A percentile compares a stretch with the other conserved stretches of the same genome.
These are phyloP conservation scores for Linnaemya vulpina DNA, from an alignment of 2,888 invertebrate genomes.

Conservation along the genomic window DNA sequence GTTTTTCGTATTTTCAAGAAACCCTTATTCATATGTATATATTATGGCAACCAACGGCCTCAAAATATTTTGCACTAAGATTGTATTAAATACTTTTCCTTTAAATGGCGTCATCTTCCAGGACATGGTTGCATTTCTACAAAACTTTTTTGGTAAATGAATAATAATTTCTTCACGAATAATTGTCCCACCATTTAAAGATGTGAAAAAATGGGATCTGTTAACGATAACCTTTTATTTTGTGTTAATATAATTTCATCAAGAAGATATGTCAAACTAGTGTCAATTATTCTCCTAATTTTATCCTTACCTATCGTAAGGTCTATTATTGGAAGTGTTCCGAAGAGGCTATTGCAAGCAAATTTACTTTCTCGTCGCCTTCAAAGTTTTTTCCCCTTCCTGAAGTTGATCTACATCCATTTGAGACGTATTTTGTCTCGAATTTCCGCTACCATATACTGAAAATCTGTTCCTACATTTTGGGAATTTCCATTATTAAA, in stretches of 20 bases:
- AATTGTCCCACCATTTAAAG: constrained; percentile 44
- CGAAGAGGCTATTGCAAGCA: constrained; percentile 40
- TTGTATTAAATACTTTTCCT: constrained; percentile 26
- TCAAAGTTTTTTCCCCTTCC: no score
- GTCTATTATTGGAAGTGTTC: constrained; percentile 48
- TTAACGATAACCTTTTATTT: constrained; percentile 35
- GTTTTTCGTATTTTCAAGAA: background rate
- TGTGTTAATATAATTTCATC: constrained; percentile 45
- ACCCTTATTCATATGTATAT: constrained; percentile 27
- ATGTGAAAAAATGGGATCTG: constrained; percentile 32
- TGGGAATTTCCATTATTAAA: no score
- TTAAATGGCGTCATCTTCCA: constrained; percentile 55
- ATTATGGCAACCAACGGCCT: constrained; percentile 40
- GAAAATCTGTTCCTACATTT: no score
- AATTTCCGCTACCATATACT: no score
- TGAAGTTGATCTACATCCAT: no score
- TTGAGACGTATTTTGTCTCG: no score
- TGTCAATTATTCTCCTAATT: constrained; percentile 51
- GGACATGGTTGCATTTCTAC: constrained; percentile 52
- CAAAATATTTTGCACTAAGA: constrained; percentile 51
- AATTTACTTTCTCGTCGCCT: constrained; percentile 51
- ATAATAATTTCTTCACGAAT: constrained; percentile 41
- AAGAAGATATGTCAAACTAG: constrained; percentile 58
- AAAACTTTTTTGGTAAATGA: constrained; percentile 39
- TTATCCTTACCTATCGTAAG: constrained; percentile 39